Evolutionary conservation across 2,888 invertebrate species (phyloP).

Genomic region (Beris chalybata): DNA sequence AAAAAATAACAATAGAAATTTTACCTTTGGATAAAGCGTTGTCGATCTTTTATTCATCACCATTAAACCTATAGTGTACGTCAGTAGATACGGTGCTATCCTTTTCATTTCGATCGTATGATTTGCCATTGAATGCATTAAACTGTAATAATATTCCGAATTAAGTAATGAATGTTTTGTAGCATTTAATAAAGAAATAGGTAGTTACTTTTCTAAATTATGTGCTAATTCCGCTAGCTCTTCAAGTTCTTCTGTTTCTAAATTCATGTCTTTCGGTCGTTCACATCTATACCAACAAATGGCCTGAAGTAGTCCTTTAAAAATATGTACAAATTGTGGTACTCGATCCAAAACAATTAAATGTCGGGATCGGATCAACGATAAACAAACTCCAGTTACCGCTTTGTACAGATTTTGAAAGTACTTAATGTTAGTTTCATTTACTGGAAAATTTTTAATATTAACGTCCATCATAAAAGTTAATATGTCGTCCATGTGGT

Average conservation of each 20-base stretch:
- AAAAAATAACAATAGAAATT: slow-evolving; percentile 4
- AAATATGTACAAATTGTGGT: slow-evolving; percentile 50
- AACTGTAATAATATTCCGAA: slow-evolving; percentile 34
- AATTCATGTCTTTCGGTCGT: slow-evolving; percentile 46
- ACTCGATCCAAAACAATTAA: slow-evolving; percentile 50
- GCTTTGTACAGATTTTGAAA: slow-evolving; percentile 45
- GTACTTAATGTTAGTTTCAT: slow-evolving; percentile 42
- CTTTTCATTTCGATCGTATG: slow-evolving; percentile 50
- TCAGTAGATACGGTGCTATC: slow-evolving; percentile 52
- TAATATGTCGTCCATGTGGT: slow-evolving; percentile 50
- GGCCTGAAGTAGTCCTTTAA: slow-evolving; percentile 51
- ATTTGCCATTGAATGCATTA: slow-evolving; percentile 47
- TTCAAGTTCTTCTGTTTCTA: slow-evolving; percentile 48
- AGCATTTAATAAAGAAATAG: neutral
- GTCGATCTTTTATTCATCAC: slow-evolving; percentile 51
- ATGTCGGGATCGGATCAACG: slow-evolving; percentile 47
- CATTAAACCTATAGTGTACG: slow-evolving; percentile 51
- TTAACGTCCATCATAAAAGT: slow-evolving; percentile 49
- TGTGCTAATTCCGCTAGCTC: slow-evolving; percentile 48
- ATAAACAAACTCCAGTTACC: slow-evolving; percentile 46
- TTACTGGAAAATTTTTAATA: slow-evolving; percentile 46
- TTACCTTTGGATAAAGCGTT: slow-evolving; percentile 52
- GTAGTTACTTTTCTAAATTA: slow-evolving; percentile 46
- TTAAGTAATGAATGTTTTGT: no score
- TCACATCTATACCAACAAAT: slow-evolving; percentile 53